Conservation (phyloP, 2,888 invertebrate species). For the Amphipyra tragopoginis region DNA sequence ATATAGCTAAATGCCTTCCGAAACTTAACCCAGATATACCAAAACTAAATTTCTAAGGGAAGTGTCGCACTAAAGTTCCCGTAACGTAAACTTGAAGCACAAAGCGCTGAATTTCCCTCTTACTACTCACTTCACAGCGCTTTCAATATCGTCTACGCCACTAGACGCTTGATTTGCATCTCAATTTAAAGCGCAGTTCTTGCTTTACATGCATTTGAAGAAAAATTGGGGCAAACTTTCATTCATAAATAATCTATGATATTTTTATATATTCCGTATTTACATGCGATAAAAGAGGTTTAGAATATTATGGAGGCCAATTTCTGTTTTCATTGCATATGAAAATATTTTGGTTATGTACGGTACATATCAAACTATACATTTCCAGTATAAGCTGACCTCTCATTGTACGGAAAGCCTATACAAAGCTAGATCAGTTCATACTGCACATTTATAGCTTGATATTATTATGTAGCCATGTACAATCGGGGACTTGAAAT, state of each 20-base stretch:
- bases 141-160: conserved; percentile 58
- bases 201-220: conserved; percentile 50
- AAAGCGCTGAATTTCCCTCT: conserved; percentile 66
- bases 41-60: conserved; percentile 43
- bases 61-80: conserved; percentile 49
- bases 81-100: conserved; percentile 62
- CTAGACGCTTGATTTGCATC: conserved; percentile 63
- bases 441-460: too few relatives aligned
- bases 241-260: conserved; percentile 61
- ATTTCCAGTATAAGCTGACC: too few relatives aligned
- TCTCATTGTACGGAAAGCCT: too few relatives aligned
- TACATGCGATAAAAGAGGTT: conserved; percentile 33
- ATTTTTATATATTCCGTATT: conserved; percentile 53
- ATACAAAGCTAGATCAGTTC: too few relatives aligned
- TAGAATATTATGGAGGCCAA: conserved; percentile 27
- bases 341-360: conserved; percentile 10
- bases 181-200: conserved; percentile 63
- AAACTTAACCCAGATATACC: conserved; percentile 49
- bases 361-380: too few relatives aligned
- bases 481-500: too few relatives aligned
- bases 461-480: too few relatives aligned
- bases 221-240: conserved; percentile 51
- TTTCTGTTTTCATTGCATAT: conserved; percentile 25
- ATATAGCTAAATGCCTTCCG: conserved; percentile 37
- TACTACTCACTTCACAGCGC: conserved; percentile 51